A percentile compares a stretch with the other conserved stretches of the same genome.
Conservation (phyloP, 2,797 vertebrate species). For the Esox masquinongy region DNA sequence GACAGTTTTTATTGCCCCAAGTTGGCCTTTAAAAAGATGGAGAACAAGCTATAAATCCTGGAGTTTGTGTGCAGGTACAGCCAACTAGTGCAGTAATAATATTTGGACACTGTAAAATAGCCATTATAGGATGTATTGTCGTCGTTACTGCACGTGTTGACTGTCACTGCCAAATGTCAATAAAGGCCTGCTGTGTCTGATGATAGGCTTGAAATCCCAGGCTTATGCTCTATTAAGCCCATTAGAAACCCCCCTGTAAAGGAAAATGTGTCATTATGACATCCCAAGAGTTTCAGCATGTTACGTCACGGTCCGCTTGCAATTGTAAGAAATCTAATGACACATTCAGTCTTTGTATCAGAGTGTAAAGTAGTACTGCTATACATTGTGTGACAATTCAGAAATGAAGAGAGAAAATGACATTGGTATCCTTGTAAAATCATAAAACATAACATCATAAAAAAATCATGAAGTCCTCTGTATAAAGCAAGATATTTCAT, state of each 20-base stretch:
- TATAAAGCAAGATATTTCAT: conserved; percentile 70
- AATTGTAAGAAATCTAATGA: conserved; percentile 42
- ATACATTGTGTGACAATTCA: conserved; percentile 45
- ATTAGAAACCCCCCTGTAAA: conserved; percentile 43
- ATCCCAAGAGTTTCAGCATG: no score
- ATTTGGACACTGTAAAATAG: no score
- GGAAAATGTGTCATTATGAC: no score
- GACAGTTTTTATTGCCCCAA: no score
- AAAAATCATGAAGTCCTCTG: conserved; percentile 26
- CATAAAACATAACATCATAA: conserved; percentile 50
- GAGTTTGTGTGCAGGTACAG: no score
- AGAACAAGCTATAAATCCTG: no score
- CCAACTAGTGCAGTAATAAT: no score
- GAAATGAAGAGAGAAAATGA: conserved; percentile 35
- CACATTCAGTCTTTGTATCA: conserved; percentile 53
- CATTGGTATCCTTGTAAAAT: conserved; percentile 54
- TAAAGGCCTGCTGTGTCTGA: conserved; percentile 49
- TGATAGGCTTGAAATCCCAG: conserved; percentile 9
- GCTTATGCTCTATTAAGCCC: conserved; percentile 23
- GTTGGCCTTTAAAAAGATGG: no score
- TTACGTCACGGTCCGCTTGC: no score
- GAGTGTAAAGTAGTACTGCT: conserved; percentile 53
- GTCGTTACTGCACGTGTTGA: conserved; percentile 55
- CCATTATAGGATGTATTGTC: no score
- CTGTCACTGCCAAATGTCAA: conserved; percentile 61